A percentile compares a stretch with the other conserved stretches of the same genome.
Evolutionary conservation across 2,888 invertebrate genomes (phyloP).

Genomic region (Oeneis ivallda): DNA sequence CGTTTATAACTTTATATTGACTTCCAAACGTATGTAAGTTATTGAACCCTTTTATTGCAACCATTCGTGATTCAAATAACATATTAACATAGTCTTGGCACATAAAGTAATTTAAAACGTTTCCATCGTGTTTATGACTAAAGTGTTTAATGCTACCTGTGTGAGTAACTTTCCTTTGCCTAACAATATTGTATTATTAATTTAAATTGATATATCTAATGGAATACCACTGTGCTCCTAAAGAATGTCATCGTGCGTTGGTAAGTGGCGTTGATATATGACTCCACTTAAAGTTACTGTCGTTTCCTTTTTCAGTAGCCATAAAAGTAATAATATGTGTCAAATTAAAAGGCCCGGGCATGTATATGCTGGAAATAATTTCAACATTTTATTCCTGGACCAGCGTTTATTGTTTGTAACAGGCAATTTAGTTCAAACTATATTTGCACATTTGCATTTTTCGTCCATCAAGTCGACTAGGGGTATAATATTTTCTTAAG

Average conservation of each 20-base stretch:
- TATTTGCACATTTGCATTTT: conserved; percentile 32
- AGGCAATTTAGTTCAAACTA: conserved; percentile 54
- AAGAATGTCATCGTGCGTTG: conserved; percentile 33
- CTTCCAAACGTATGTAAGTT: not conserved
- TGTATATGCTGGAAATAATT: conserved; percentile 53
- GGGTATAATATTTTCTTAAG: conserved; percentile 28
- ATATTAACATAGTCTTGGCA: conserved; percentile 3
- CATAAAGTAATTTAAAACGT: not conserved
- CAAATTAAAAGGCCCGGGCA: conserved; percentile 52
- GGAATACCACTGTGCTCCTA: conserved; percentile 20
- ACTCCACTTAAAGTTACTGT: conserved; percentile 54
- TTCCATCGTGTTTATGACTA: not conserved
- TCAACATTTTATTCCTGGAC: conserved; percentile 63
- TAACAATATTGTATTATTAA: conserved; percentile 30
- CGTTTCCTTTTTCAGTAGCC: conserved; percentile 63
- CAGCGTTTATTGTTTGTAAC: conserved; percentile 62
- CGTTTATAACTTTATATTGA: conserved; percentile 1
- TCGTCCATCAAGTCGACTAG: conserved; percentile 21
- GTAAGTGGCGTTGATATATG: conserved; percentile 50
- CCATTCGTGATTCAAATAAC: not conserved
- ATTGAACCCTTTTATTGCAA: conserved; percentile 8
- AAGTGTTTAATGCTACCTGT: conserved; percentile 4
- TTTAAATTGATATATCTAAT: conserved; percentile 33
- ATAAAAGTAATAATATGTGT: conserved; percentile 61
- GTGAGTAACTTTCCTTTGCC: conserved; percentile 20